Conservation (phyloP, 2,113 vertebrate species). For the Aviceda subcristata region DNA sequence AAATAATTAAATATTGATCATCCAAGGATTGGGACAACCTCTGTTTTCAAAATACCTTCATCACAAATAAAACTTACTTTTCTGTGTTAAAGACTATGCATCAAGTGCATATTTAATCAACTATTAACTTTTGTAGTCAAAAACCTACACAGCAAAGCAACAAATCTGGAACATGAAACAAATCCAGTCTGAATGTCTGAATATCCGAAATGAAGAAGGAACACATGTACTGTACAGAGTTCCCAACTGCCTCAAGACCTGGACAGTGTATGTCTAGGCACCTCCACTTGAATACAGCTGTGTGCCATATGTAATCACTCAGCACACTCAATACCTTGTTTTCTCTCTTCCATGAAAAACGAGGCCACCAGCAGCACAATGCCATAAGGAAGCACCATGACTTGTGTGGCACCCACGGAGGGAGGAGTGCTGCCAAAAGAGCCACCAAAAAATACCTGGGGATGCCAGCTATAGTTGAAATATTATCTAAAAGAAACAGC, state of each 20-base stretch:
- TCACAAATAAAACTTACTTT: not conserved
- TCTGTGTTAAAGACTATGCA: not conserved
- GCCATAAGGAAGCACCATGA: not conserved
- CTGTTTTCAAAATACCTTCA: not conserved
- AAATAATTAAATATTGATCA: not conserved
- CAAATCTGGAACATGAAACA: not conserved
- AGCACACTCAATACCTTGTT: not conserved
- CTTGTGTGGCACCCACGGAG: not conserved
- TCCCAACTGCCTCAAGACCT: not conserved
- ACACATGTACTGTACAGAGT: not conserved
- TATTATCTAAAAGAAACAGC: not conserved
- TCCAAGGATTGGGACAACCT: not conserved
- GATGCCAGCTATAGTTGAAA: not conserved
- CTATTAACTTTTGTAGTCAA: not conserved
- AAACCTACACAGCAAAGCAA: not conserved
- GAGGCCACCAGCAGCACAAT: not conserved
- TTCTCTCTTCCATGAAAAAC: not conserved
- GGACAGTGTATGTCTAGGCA: not conserved
- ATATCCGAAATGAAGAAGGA: not conserved
- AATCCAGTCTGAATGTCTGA: not conserved
- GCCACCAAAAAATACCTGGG: not conserved
- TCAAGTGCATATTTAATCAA: not conserved
- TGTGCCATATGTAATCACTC: fast-evolving
- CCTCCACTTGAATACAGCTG: not conserved
- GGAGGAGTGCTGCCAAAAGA: not conserved